phyloP scores from a whole-genome alignment of 30 jellyfish, hydroid and myxozoan genomes.

The Cassiopea xamachana region DNA sequence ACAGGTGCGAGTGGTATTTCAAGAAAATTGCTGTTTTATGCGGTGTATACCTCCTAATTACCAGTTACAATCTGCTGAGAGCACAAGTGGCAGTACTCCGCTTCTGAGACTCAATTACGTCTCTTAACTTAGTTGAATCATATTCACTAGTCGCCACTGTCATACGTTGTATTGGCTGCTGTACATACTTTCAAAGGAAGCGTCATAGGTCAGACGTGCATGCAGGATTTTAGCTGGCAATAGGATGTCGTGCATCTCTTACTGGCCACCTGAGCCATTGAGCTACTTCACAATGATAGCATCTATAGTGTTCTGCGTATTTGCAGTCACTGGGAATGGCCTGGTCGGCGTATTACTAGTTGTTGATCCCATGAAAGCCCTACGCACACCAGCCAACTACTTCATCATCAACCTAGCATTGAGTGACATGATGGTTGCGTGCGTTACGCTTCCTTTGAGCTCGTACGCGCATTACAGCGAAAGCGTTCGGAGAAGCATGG shows the following conservation, averaged over 20 bases:
- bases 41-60: too few relatives aligned
- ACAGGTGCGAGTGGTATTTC: too few relatives aligned
- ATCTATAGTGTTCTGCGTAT: slow-evolving; percentile 48
- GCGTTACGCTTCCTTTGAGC: slow-evolving; percentile 66
- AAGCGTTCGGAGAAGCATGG: slow-evolving; percentile 12
- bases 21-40: too few relatives aligned
- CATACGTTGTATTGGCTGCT: too few relatives aligned
- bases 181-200: too few relatives aligned
- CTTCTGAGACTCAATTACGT: too few relatives aligned
- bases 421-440: slow-evolving; percentile 78
- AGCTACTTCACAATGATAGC: slow-evolving; percentile 40
- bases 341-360: slow-evolving; percentile 50
- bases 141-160: too few relatives aligned
- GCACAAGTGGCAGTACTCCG: too few relatives aligned
- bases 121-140: too few relatives aligned
- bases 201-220: too few relatives aligned
- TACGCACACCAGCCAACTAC: slow-evolving; percentile 79
- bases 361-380: slow-evolving; percentile 54
- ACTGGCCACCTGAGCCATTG: slow-evolving; percentile 59
- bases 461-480: slow-evolving; percentile 31
- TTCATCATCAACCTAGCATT: slow-evolving; percentile 74
- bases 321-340: slow-evolving; percentile 68
- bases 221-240: not conserved
- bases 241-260: slow-evolving; percentile 11
- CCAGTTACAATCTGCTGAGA: too few relatives aligned